These are phyloP conservation scores for Clarias batrachus DNA, from an alignment of 2,113 vertebrate species.

Conservation along the genomic window DNA sequence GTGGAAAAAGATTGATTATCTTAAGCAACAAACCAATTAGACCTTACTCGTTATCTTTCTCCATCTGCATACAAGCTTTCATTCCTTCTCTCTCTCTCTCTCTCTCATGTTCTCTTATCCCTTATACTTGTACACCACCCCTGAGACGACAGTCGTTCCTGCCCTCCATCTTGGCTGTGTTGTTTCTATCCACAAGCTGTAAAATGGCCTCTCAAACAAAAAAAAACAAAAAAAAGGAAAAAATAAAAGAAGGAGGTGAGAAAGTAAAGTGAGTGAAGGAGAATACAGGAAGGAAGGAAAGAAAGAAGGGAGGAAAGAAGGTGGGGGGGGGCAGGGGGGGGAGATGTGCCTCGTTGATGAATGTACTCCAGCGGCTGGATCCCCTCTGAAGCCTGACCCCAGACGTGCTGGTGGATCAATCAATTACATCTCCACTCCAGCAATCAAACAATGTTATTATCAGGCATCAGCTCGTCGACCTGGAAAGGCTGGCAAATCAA, in stretches of 20 bases:
- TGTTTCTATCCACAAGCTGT: slow-evolving; percentile 22
- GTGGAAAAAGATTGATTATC: slow-evolving; percentile 61
- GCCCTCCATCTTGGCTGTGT: slow-evolving; percentile 35
- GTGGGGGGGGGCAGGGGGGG: neutral
- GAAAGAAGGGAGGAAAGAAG: neutral
- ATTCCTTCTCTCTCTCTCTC: neutral
- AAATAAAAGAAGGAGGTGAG: neutral
- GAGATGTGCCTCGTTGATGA: slow-evolving; percentile 44
- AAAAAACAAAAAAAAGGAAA: too few species aligned
- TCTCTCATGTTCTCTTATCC: neutral
- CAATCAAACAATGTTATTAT: slow-evolving; percentile 81
- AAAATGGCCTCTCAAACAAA: slow-evolving; percentile 41
- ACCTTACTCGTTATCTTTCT: slow-evolving; percentile 53
- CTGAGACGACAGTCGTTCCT: neutral
- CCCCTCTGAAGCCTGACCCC: slow-evolving; percentile 68
- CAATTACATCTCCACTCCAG: slow-evolving; percentile 78
- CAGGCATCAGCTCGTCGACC: slow-evolving; percentile 80
- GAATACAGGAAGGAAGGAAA: neutral
- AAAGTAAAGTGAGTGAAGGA: slow-evolving; percentile 23
- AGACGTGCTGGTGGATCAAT: slow-evolving; percentile 74
- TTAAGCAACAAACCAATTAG: slow-evolving; percentile 69
- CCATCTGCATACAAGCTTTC: neutral
- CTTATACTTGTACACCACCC: neutral
- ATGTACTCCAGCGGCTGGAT: slow-evolving; percentile 50
- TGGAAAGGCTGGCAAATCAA: slow-evolving; percentile 80